phyloP scores from a whole-genome alignment of 2,113 vertebrate species.

The Pelobates fuscus region DNA sequence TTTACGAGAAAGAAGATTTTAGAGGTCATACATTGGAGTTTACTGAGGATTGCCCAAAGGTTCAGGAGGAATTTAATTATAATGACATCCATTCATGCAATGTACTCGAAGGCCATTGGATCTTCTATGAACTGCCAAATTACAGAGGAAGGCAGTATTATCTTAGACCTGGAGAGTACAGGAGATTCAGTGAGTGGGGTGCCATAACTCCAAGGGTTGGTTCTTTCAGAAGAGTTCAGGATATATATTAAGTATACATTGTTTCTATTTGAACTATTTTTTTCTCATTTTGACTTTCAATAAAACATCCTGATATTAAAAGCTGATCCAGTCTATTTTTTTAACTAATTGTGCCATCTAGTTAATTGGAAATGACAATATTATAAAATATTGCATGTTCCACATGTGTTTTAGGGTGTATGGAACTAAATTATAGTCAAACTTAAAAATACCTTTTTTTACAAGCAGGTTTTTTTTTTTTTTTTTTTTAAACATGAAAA shows the following conservation, averaged over 20 bases:
- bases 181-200: slow-evolving; percentile 74
- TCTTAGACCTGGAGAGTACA: slow-evolving; percentile 72
- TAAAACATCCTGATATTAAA: too few species aligned
- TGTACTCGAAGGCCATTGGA: slow-evolving; percentile 75
- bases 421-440: too few species aligned
- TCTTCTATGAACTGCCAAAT: slow-evolving; percentile 78
- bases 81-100: slow-evolving; percentile 75
- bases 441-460: too few species aligned
- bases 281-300: too few species aligned
- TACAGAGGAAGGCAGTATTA: slow-evolving; percentile 75
- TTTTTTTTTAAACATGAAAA: too few species aligned
- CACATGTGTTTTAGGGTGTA: too few species aligned
- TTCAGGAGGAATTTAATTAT: slow-evolving; percentile 73
- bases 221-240: slow-evolving; percentile 40
- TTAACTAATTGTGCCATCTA: too few species aligned
- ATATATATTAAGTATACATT: slow-evolving; percentile 19
- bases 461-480: too few species aligned
- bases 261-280: too few species aligned
- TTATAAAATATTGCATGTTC: too few species aligned
- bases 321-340: too few species aligned
- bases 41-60: slow-evolving; percentile 73
- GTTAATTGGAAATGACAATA: too few species aligned
- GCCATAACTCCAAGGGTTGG: slow-evolving; percentile 56
- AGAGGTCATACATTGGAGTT: slow-evolving; percentile 76
- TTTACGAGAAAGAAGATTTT: slow-evolving; percentile 76